Evolutionary conservation across 1,140 invertebrate genomes (phyloP), one percentile per base, ranked within the genome.

Genomic region (Druon quercuslanigerum): DNA sequence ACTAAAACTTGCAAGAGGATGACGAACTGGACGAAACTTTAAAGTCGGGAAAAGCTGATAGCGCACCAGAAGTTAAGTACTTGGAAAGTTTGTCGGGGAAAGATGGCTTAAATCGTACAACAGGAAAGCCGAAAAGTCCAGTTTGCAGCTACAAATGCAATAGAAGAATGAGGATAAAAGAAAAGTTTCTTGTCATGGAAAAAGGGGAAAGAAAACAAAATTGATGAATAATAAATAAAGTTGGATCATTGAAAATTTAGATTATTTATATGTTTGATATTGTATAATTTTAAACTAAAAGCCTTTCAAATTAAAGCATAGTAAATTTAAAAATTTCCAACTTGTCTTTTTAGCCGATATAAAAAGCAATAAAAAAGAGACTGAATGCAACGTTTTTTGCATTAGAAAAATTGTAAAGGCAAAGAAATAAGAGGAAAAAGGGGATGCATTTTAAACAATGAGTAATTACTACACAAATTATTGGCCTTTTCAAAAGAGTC

Each of bases 21-120:
- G 25, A 66, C 57, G 25, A 33, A 54, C 12, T 60, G 16, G 19
- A 9, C 12, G 40, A 50, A 75, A 75, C 50, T 71, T 56, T 51
- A 54, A 57, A 76, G 70, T 72, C 52, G 73, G 71, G 71, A 72
- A 72, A 77, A 72, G 75, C 71, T 72, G 75, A 72, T 77, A 77
- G 72, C 71, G 25, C 75, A 25, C 70, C 1, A 52, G 71, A 52
- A 76, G 70, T 72, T 72, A 60, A 33, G 20, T 40, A 54, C 51
- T 66, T 33, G 25, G 33, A 66, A 66, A 66, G 60, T 66, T 66
- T 66, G 33, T 33, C 33, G 14, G 40, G 60, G 13, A 25, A 46
- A 40, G 60, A 66, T 46, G 60, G 20, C 60, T 66, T 66, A 66
- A 66, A 66, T 66, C n/a, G 60, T n/a, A n/a, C 14, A 66, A 66